phyloP scores from a whole-genome alignment of 2,113 vertebrate genomes.

The Syngnathus typhle region DNA sequence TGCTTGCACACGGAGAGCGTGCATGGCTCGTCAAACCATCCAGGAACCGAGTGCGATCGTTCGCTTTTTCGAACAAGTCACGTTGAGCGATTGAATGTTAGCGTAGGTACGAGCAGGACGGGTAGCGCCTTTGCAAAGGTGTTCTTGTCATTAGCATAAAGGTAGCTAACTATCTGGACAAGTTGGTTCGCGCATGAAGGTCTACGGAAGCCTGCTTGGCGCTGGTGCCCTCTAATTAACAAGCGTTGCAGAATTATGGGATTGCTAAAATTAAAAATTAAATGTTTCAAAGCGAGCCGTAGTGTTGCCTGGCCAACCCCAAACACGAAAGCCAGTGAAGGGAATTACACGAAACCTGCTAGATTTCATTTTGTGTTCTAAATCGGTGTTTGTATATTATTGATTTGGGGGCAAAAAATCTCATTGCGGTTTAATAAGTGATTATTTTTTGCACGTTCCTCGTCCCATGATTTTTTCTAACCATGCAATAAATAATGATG shows the following conservation, averaged over 20 bases:
- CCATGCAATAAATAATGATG: too few species aligned
- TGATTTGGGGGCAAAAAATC: too few species aligned
- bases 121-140: neutral
- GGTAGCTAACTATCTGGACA: conserved; percentile 26
- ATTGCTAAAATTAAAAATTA: conserved; percentile 13
- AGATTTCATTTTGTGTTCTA: conserved; percentile 3
- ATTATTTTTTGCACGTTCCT: too few species aligned
- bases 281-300: conserved; percentile 9
- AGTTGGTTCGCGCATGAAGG: neutral
- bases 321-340: conserved; percentile 32
- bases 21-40: neutral
- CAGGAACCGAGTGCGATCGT: too few species aligned
- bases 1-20: neutral
- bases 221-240: conserved; percentile 6
- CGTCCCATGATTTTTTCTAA: too few species aligned
- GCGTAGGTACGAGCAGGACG: neutral
- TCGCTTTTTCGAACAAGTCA: neutral
- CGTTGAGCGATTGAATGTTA: neutral
- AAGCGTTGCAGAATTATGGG: neutral
- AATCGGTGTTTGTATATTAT: conserved; percentile 2
- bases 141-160: neutral
- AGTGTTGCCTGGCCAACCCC: conserved; percentile 54
- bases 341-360: neutral
- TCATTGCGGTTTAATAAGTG: too few species aligned
- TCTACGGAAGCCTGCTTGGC: neutral